phyloP scores from a whole-genome alignment of 2,797 vertebrate species.

The Channallabes apus region DNA sequence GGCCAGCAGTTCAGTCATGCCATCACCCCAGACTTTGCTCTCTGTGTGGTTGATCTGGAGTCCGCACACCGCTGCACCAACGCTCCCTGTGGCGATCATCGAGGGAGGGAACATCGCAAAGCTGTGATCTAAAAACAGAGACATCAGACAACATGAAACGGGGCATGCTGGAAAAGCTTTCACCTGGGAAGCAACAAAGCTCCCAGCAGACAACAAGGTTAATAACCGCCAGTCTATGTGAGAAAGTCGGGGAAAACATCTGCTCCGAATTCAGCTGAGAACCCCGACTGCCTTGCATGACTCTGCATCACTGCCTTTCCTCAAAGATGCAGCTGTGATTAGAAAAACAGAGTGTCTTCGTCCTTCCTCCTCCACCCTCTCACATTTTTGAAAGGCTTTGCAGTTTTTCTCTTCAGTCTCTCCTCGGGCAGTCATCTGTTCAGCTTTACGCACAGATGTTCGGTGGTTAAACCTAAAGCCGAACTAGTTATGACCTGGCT shows the following conservation, averaged over 20 bases:
- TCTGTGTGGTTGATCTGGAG: conserved; percentile 85
- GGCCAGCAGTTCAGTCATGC: conserved; percentile 89
- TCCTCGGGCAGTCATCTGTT: conserved; percentile 54
- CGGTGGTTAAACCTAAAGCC: not conserved
- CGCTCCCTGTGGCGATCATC: conserved; percentile 95
- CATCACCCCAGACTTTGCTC: conserved; percentile 77
- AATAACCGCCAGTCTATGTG: conserved; percentile 12
- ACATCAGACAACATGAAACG: conserved; percentile 39
- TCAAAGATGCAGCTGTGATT: conserved; percentile 67
- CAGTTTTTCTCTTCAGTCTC: conserved; percentile 58
- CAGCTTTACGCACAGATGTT: not conserved
- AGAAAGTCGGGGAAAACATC: conserved; percentile 17
- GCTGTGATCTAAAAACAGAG: conserved; percentile 32
- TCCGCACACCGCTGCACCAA: conserved; percentile 92
- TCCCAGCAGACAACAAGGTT: conserved; percentile 23
- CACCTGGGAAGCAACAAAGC: conserved; percentile 36
- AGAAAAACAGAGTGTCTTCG: conserved; percentile 70
- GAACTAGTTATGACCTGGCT: not conserved
- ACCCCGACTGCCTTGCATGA: conserved; percentile 61
- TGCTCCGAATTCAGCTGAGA: conserved; percentile 41
- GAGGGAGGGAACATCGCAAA: conserved; percentile 87
- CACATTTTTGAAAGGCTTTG: conserved; percentile 65
- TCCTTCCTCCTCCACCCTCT: conserved; percentile 37
- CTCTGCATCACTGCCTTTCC: conserved; percentile 62
- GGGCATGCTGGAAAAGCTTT: conserved; percentile 50